These are phyloP conservation scores for Anas acuta DNA, from an alignment of 2,797 vertebrate species.

Conservation along the genomic window DNA sequence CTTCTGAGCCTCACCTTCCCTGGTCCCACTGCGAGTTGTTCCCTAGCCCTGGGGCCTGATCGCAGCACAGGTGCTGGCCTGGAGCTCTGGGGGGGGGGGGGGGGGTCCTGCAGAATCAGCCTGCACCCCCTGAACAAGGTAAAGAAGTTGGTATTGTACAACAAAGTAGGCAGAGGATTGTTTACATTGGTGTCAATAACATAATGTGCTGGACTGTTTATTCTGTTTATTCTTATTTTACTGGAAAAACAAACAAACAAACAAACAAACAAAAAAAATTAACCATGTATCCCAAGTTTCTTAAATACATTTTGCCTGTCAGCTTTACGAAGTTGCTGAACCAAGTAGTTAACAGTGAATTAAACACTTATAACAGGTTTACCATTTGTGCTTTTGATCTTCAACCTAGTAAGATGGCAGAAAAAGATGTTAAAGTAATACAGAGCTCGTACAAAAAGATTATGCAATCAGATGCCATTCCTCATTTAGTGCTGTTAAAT, in stretches of 20 bases:
- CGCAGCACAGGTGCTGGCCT: not conserved
- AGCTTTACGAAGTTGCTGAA: not conserved
- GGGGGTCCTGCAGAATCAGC: not conserved
- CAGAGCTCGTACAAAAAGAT: not conserved
- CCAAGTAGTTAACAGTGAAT: not conserved
- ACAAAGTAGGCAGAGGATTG: not conserved
- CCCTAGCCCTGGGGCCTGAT: not conserved
- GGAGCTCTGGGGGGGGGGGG: not conserved
- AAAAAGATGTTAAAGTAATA: constrained; percentile 9
- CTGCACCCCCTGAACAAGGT: not conserved
- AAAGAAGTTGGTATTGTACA: not conserved
- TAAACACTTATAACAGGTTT: not conserved
- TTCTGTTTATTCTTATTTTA: not conserved
- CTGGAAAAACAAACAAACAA: not conserved
- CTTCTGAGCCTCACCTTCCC: not conserved
- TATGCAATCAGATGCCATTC: not conserved
- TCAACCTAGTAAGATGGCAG: not conserved
- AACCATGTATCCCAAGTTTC: not conserved
- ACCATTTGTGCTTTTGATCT: not conserved
- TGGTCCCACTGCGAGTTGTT: not conserved
- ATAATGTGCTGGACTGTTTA: not conserved
- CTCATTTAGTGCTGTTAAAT: constrained; percentile 18
- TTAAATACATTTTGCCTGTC: not conserved
- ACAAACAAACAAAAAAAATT: not conserved
- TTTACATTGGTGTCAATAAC: not conserved